Percentiles rank a stretch among this genome's conserved stretches.
phyloP scores from a whole-genome alignment of 2,888 invertebrate species.

The Melikaiella ostensackeni region DNA sequence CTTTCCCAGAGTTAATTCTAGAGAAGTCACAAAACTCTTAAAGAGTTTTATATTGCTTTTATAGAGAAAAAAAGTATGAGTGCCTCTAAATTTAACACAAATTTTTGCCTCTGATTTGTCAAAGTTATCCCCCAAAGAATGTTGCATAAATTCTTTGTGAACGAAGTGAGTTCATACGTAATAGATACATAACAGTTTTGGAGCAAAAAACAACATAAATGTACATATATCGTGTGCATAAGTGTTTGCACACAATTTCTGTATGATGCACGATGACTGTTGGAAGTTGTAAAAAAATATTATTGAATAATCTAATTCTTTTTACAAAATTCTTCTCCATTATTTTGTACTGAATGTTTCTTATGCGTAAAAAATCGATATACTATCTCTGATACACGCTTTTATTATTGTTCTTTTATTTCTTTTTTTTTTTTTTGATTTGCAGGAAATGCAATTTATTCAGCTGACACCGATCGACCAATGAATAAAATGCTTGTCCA shows the following conservation, averaged over 20 bases:
- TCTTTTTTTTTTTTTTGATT: background rate
- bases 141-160: background rate
- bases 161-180: background rate
- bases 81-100: too few relatives aligned
- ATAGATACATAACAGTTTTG: background rate
- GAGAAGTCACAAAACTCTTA: background rate
- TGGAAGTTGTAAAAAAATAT: background rate
- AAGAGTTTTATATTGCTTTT: background rate
- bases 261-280: constrained; percentile 13
- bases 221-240: constrained; percentile 8
- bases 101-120: background rate
- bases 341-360: background rate
- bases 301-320: background rate
- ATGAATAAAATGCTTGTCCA: background rate
- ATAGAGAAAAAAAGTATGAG: background rate
- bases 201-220: background rate
- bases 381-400: background rate
- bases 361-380: background rate
- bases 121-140: background rate
- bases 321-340: background rate
- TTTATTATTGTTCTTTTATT: background rate
- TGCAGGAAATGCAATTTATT: background rate
- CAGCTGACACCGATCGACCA: background rate
- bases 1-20: background rate
- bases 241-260: background rate